Evolutionary conservation across 2,888 invertebrate genomes (phyloP).

Genomic region (Pammene fasciana): DNA sequence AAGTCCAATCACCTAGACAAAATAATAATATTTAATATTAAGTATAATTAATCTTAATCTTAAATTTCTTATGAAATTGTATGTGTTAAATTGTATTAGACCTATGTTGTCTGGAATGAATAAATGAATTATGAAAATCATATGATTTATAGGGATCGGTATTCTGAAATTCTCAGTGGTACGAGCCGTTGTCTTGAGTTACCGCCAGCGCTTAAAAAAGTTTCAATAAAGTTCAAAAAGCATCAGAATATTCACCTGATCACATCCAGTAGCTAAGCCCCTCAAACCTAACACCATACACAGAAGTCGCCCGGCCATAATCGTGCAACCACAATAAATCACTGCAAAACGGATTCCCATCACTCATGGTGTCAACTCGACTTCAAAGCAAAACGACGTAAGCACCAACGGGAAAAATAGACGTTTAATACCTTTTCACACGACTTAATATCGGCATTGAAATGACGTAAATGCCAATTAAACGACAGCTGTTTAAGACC

Average conservation of each 20-base stretch:
- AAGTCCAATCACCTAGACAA: no score
- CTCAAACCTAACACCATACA: conserved; percentile 15
- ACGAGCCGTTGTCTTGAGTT: no score
- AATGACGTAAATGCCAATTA: conserved; percentile 6
- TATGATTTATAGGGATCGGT: no score
- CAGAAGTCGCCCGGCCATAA: conserved; percentile 38
- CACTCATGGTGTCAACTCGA: conserved; percentile 46
- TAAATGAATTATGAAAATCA: no score
- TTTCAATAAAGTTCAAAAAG: neutral
- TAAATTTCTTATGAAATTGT: no score
- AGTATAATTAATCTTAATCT: no score
- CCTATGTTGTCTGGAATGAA: no score
- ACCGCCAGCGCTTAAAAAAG: no score
- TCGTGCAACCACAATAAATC: conserved; percentile 46
- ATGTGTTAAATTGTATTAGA: no score
- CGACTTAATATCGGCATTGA: neutral
- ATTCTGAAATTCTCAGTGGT: no score
- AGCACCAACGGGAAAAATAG: neutral
- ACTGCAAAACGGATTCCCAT: conserved; percentile 46
- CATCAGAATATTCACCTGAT: neutral
- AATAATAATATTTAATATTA: no score
- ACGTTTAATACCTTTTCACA: neutral
- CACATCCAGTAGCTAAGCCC: neutral
- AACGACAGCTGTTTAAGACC: neutral
- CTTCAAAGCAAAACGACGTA: neutral